Base-by-base conservation (phyloP, 2,888 invertebrate species). In the Syrphus vitripennis region DNA sequence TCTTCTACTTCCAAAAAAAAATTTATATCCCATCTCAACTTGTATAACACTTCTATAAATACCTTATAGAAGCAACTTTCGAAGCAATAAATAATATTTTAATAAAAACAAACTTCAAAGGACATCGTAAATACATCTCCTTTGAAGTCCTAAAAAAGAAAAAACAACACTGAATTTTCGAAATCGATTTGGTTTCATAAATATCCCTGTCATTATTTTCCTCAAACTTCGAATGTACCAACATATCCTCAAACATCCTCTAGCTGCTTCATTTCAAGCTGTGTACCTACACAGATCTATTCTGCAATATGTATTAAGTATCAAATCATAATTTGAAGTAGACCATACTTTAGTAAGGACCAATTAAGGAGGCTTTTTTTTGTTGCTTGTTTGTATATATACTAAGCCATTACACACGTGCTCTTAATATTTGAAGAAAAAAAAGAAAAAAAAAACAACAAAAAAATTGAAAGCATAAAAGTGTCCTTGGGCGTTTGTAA, bases 271-370 rank as follows among this genome's bases (percentile, higher is more conserved):
- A 29, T 34, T 1, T 10, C 24, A 10, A 9, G 4, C n/a, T 19
- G 14, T 10, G 7, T 40, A 19, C 21, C 26, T 55, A 55, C 24
- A 16, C n/a, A 19, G 21, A 29, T 57, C 19, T 34, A 4, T 67
- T 21, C 12, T 61, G 59, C 10, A 16, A 50, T n/a, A n/a, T n/a
- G n/a, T 29, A 37, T 37, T 24, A 61, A 71, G 14, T 69, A 61
- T 80, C 67, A 45, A 74, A 34, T 74, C 67, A 69, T 80, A 80
- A 74, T 74, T 80, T 65, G 1, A 59, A 61, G 57, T 61, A 67
- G 69, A 61, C 59, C 61, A 29, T 37, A 65, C 57, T 37, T 67
- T 57, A 48, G 61, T 50, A 50, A 69, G 50, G 45, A 74, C 67
- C 74, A 80, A 69, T 80, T 74, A 74, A 7, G 34, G 10, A 10